Conservation (phyloP, 2,113 vertebrate genomes). For the Probosciger aterrimus region DNA sequence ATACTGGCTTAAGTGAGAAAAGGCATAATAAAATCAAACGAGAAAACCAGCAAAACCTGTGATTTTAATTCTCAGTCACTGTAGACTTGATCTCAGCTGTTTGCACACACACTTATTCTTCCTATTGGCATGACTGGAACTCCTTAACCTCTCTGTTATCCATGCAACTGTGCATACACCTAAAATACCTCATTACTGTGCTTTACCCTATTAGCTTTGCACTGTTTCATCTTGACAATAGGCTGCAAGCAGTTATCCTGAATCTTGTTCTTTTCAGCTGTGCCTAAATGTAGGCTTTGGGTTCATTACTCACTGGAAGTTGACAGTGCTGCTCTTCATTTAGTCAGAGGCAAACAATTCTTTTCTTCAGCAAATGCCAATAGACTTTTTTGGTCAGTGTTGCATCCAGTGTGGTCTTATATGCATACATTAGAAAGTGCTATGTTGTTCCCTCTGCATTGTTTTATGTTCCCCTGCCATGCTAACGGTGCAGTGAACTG, state of each 20-base stretch:
- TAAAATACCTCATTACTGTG: background rate
- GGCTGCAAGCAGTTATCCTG: background rate
- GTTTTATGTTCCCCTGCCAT: background rate
- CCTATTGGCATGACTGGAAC: background rate
- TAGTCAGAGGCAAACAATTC: background rate
- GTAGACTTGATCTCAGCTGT: background rate
- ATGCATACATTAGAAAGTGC: background rate
- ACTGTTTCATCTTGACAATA: background rate
- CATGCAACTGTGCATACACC: conserved; percentile 12
- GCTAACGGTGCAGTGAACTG: background rate
- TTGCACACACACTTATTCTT: background rate
- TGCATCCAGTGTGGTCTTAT: background rate
- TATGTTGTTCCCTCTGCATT: background rate
- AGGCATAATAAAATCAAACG: background rate
- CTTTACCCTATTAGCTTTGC: conserved; percentile 25
- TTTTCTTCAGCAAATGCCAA: background rate
- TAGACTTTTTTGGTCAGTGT: background rate
- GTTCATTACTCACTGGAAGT: background rate
- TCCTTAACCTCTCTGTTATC: background rate
- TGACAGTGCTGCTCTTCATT: background rate
- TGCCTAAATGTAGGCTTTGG: background rate
- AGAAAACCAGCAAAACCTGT: background rate
- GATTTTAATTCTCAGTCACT: background rate
- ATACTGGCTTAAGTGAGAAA: background rate
- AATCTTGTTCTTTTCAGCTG: conserved; percentile 12